Base-by-base conservation (phyloP, 2,888 invertebrate species). In the Scaptodrosophila latifasciaeformis region DNA sequence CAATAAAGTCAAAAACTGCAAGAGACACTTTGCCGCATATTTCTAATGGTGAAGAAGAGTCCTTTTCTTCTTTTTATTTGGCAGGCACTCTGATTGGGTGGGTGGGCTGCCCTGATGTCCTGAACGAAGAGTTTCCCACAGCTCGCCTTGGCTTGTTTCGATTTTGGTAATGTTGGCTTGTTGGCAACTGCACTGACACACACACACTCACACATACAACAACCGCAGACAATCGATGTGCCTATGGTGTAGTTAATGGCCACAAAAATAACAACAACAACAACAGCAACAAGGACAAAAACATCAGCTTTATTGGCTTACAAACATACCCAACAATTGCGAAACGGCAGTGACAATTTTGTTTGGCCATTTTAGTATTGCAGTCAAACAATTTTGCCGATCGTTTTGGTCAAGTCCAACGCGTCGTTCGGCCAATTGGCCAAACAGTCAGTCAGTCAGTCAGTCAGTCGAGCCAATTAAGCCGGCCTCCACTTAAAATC, bases 381-480 rank as follows among this genome's bases (percentile, higher is more conserved):
- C 24, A 10, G 24, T 12, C 31, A 7, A 10, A 12, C 40, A 40
- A 4, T 18, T 40, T 19, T 9, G 18, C 19, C 17, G 9, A 39
- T 45, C 40, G 31, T 37, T 35, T n/a, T 29, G 37, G 34, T 39
- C 53, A 29, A 27, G n/a, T n/a, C n/a, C n/a, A n/a, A n/a, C n/a
- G n/a, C n/a, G n/a, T n/a, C n/a, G n/a, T n/a, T 34, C 34, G 34
- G 46, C 31, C 48, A 39, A 57, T 49, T 54, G 50, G 49, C 12
- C 42, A 40, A 56, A 37, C 76, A 54, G 72, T 72, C 66, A 75
- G 74, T 67, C 72, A 72, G 69, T 80, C 80, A 80, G 70, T 74
- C 55, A 55, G 74, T 54, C 10, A n/a, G 37, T 37, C 17, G 18
- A 18, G 40, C 40, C 40, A 40, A 40, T 40, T 40, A 40, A 40